Base-by-base conservation (phyloP, 2,113 vertebrate genomes). In the Myotis lucifugus region DNA sequence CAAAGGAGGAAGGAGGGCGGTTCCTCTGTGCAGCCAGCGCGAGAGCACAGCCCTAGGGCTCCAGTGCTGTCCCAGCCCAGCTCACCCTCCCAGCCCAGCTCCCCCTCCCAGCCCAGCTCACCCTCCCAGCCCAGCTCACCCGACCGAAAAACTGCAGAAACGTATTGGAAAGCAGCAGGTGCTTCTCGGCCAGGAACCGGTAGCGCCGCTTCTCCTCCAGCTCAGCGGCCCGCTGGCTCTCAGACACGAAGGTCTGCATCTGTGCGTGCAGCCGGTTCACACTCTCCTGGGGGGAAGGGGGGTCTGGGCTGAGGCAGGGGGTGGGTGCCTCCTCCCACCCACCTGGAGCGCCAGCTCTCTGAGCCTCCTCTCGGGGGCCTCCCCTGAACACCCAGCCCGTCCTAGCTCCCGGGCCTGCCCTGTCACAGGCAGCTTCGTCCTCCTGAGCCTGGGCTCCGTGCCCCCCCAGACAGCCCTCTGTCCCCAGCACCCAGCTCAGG, bases 171-270 rank as follows among this genome's bases (percentile, higher is more conserved):
- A 99, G 97, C 56, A 98, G 94, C 37, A 99, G 99, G 98, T 99
- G 99, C 95, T 99, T 99, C 97, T 99, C 99, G 0, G 99, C 99
- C 98, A 99, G 98, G 97, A 99, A 99, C 61, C 99, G 99, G 79
- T 99, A 99, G 83, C 99, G 98, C 48, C 99, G 98, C 97, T 99
- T 99, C 98, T 99, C 99, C 95, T 99, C 99, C 95, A 98, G 97
- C 87, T 99, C 98, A 0, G 99, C 99, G 0, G 99, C 99, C 6
- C 91, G 94, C 95, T 99, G 98, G 84, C 99, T 99, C 91, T 99
- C 98, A 0, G 97, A 98, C 77, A 99, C 97, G 0, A 99, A 99
- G 0, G 97, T 97, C 88, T 99, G 95, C 97, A 99, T 99, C 95
- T 99, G 99, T 0, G 97, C 98, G 91, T 99, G 98, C 95, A 99